Conservation (phyloP, 2,797 vertebrate species). For the Danio aesculapii region DNA sequence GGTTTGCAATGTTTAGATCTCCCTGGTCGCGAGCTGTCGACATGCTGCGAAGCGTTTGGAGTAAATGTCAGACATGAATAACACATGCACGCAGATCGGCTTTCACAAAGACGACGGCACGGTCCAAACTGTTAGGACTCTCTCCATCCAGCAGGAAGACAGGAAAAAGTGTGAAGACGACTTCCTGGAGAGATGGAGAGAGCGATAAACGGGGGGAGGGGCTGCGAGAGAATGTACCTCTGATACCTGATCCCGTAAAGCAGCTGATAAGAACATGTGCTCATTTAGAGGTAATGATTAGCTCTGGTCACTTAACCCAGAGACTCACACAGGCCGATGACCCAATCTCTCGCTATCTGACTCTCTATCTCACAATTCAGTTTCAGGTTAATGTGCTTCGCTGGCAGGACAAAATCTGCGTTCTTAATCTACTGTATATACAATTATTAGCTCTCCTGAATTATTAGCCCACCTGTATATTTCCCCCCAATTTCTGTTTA, state of each 20-base stretch:
- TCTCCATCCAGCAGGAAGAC: conserved; percentile 59
- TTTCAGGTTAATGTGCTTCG: background rate
- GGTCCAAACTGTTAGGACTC: conserved; percentile 70
- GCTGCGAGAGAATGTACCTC: conserved; percentile 51
- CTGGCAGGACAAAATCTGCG: background rate
- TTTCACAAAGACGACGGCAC: conserved; percentile 72
- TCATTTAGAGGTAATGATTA: conserved; percentile 72
- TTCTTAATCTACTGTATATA: too few relatives aligned
- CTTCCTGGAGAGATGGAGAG: conserved; percentile 51
- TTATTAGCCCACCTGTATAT: too few relatives aligned
- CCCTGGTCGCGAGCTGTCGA: conserved; percentile 70
- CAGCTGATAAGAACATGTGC: conserved; percentile 63
- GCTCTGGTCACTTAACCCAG: conserved; percentile 69
- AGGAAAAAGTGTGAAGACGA: conserved; percentile 49
- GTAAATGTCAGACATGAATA: conserved; percentile 80
- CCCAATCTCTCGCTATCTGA: conserved; percentile 44
- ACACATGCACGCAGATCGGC: conserved; percentile 72
- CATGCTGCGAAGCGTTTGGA: conserved; percentile 67
- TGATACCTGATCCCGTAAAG: conserved; percentile 66
- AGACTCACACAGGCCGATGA: conserved; percentile 62
- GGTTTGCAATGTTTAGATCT: conserved; percentile 68
- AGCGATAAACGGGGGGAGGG: conserved; percentile 23
- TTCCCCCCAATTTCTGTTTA: too few relatives aligned
- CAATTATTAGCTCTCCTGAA: too few relatives aligned
- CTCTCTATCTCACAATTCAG: background rate